Evolutionary conservation across 2,797 vertebrate genomes (phyloP).

Genomic region (Gila robusta): DNA sequence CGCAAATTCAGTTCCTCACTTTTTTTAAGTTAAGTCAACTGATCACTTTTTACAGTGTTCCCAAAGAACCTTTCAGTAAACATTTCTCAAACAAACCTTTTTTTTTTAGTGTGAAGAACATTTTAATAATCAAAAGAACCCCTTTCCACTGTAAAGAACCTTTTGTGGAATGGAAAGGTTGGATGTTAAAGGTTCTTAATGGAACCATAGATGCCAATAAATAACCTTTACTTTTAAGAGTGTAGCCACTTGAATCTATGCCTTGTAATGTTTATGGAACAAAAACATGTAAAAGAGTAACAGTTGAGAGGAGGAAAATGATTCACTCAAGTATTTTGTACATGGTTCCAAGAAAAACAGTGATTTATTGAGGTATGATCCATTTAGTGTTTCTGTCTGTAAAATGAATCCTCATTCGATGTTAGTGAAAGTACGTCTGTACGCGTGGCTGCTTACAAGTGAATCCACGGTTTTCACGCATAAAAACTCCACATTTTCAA

Average conservation of each 20-base stretch:
- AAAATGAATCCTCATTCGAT: not conserved
- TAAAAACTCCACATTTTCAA: conserved; percentile 29
- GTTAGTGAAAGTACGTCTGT: not conserved
- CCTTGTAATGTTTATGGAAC: not conserved
- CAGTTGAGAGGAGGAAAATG: not conserved
- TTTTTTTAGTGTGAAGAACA: not conserved
- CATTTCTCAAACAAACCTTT: not conserved
- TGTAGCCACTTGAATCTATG: not conserved
- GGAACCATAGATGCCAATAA: not conserved
- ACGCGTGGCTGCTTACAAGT: not conserved
- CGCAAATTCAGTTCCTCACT: too few relatives aligned
- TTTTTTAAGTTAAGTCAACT: too few relatives aligned
- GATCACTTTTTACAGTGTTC: too few relatives aligned
- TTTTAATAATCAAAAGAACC: not conserved
- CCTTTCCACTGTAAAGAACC: not conserved
- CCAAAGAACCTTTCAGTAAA: not conserved
- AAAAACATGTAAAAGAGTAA: not conserved
- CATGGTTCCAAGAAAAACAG: not conserved
- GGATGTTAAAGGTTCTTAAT: not conserved
- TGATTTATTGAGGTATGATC: not conserved
- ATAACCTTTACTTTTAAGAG: not conserved
- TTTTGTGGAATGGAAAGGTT: not conserved
- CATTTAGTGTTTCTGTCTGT: conserved; percentile 10
- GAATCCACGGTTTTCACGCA: not conserved
- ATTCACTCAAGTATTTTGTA: not conserved